A percentile compares a stretch with the other conserved stretches of the same genome.
These are phyloP conservation scores for Pica pica DNA, from an alignment of 2,113 vertebrate species.

Conservation along the genomic window DNA sequence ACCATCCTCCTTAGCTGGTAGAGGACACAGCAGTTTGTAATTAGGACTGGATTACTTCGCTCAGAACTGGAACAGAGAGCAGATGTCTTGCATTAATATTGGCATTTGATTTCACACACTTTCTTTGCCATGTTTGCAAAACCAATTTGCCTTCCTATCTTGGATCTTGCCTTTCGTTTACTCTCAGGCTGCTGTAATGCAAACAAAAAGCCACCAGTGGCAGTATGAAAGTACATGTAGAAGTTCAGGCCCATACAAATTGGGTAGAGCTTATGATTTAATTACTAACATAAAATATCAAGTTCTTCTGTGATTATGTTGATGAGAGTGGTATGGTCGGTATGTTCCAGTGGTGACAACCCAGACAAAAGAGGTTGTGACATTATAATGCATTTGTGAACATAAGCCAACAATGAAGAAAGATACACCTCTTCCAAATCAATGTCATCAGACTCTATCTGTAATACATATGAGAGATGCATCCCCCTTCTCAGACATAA, in stretches of 20 bases:
- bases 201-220: conserved; percentile 16
- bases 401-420: not conserved
- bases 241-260: not conserved
- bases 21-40: conserved; percentile 64
- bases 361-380: not conserved
- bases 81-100: conserved; percentile 64
- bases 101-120: conserved; percentile 58
- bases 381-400: not conserved
- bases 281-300: not conserved
- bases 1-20: conserved; percentile 59
- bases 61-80: conserved; percentile 53
- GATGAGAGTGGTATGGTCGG: not conserved
- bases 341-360: not conserved
- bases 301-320: not conserved
- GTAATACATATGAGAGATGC: not conserved
- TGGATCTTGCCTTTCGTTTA: conserved; percentile 14
- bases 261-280: not conserved
- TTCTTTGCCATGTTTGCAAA: conserved; percentile 59
- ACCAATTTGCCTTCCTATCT: conserved; percentile 47
- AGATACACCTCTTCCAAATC: not conserved
- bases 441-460: not conserved
- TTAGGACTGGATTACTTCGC: conserved; percentile 62
- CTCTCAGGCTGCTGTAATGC: not conserved
- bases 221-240: not conserved
- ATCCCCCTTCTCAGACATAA: not conserved